Percentiles rank a stretch among this genome's conserved stretches.
Conservation (phyloP, 2,888 invertebrate species). For the Neuroscelio doddi region DNA sequence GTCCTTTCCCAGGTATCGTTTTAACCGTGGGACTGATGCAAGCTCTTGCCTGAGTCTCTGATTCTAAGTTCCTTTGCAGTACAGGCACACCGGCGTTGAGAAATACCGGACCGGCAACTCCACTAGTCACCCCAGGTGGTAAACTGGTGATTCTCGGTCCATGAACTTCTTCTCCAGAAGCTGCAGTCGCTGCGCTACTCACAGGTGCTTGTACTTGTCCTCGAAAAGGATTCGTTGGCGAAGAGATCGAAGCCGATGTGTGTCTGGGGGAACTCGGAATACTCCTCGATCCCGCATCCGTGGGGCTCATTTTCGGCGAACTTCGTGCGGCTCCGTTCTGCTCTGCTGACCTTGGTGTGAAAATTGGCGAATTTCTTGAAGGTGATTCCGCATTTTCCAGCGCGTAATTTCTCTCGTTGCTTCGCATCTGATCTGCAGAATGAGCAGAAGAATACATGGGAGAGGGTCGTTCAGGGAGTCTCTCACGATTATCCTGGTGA, state of each 20-base stretch:
- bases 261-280: conserved; percentile 13
- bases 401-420: conserved; percentile 37
- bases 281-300: not conserved
- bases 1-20: conserved; percentile 75
- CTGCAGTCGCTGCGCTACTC: conserved; percentile 60
- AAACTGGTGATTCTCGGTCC: conserved; percentile 68
- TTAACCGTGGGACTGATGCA: conserved; percentile 63
- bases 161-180: conserved; percentile 55
- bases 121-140: conserved; percentile 68
- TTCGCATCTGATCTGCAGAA: conserved; percentile 22
- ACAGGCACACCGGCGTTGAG: conserved; percentile 66
- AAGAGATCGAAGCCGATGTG: not conserved
- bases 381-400: conserved; percentile 45
- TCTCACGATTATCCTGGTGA: conserved; percentile 55
- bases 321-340: conserved; percentile 73
- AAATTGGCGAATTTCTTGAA: conserved; percentile 55
- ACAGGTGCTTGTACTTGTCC: conserved; percentile 69
- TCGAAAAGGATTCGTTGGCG: conserved; percentile 58
- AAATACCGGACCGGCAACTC: conserved; percentile 67
- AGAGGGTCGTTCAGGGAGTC: conserved; percentile 58
- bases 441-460: conserved; percentile 60
- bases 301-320: conserved; percentile 71
- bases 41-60: conserved; percentile 51
- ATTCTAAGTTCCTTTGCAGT: conserved; percentile 59
- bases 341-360: conserved; percentile 50